Conservation (phyloP, 2,888 invertebrate species). For the Lasioglossum pauxillum region DNA sequence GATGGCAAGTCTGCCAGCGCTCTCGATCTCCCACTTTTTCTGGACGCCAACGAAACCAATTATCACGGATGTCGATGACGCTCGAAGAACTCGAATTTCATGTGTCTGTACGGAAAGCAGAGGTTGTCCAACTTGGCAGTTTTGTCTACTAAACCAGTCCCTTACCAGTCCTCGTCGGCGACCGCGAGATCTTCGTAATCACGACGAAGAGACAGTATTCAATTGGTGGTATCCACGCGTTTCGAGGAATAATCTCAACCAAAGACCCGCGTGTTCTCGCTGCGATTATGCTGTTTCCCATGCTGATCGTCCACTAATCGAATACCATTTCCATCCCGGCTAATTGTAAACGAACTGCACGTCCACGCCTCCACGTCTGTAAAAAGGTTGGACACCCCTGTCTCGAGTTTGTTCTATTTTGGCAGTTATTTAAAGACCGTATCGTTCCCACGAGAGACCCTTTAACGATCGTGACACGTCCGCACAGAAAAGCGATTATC, state of each 20-base stretch:
- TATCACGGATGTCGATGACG: slow-evolving; percentile 47
- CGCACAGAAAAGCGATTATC: slow-evolving; percentile 57
- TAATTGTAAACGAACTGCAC: slow-evolving; percentile 7
- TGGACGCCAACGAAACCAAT: slow-evolving; percentile 12
- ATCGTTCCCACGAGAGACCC: slow-evolving; percentile 64
- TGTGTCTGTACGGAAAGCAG: slow-evolving; percentile 68
- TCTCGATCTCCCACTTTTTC: background rate
- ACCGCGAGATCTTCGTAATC: no score
- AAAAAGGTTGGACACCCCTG: slow-evolving; percentile 68
- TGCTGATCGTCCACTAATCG: background rate
- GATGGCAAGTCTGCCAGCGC: background rate
- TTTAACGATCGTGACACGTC: slow-evolving; percentile 48
- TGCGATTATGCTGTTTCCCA: background rate
- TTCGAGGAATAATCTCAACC: background rate
- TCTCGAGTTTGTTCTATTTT: slow-evolving; percentile 65
- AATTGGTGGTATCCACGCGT: background rate
- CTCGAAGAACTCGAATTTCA: slow-evolving; percentile 46
- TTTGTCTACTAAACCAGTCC: slow-evolving; percentile 55
- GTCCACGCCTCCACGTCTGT: slow-evolving; percentile 35
- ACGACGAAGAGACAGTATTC: background rate
- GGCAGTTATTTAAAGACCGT: slow-evolving; percentile 80
- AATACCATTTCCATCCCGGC: background rate
- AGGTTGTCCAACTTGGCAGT: slow-evolving; percentile 71
- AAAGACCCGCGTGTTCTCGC: background rate
- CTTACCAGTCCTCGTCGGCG: background rate